Base-by-base conservation (phyloP, 2,113 vertebrate species). In the Astur gentilis region DNA sequence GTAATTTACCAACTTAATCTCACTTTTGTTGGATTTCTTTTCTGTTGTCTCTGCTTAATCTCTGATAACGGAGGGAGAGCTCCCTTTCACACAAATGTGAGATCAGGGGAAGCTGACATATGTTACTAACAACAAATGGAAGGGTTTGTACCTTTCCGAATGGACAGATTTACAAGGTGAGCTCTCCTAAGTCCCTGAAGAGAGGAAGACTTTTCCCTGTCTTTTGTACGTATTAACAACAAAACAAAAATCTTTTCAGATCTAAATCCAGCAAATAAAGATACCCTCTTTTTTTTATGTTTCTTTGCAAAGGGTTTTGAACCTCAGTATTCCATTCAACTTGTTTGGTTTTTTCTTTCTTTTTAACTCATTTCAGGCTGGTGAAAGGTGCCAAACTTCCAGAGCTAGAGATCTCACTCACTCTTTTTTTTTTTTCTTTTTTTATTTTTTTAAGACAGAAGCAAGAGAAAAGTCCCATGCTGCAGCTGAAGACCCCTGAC, bases 111-210 rank as follows among this genome's bases (percentile, higher is more conserved):
- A 93, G 42, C 44, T 90, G 78, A 87, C 36, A 42, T 75, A 65
- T 18, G 29, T 95, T 93, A 32, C 73, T 72, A 76, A 73, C 38
- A 86, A 45, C 42, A 38, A 66, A 83, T 92, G 92, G 85, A 94
- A 90, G 61, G 76, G 54, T 83, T 85, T 72, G 71, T 77, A 96
- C 67, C 27, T 92, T 93, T 90, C 79, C 2, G 0, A 95, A 86
- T 3, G 11, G 42, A 77, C 62, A 92, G 79, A 92, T 95, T 96
- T 96, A 93, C 71, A 88, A 95, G 92, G 90, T 93, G 92, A 93
- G 88, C 9, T 95, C 88, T 81, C 70, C 4, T 54, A 80, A 66
- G 38, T 62, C 76, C 71, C 85, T 87, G 71, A 90, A 89, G 82
- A 95, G 58, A 93, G 45, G 57, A 93, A 58, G 75, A 93, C 11